These are phyloP conservation scores for Takifugu rubripes DNA, from an alignment of 2,797 vertebrate species.

Conservation along the genomic window DNA sequence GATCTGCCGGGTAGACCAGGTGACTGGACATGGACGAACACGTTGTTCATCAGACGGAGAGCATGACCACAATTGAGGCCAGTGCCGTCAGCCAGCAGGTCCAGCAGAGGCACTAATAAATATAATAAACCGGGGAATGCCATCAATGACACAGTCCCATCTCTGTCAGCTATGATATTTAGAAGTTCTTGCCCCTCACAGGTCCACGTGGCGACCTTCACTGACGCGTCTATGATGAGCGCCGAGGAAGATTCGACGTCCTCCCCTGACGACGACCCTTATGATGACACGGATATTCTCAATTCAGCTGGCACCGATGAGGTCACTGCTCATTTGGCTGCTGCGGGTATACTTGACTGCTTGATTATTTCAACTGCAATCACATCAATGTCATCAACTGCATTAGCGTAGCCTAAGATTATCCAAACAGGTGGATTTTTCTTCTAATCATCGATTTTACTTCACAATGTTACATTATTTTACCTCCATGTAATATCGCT, in stretches of 20 bases:
- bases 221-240: constrained; percentile 91
- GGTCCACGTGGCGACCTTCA: constrained; percentile 94
- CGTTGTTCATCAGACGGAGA: constrained; percentile 85
- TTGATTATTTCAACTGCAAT: neutral
- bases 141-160: neutral
- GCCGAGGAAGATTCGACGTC: constrained; percentile 95
- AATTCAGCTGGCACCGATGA: constrained; percentile 94
- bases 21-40: constrained; percentile 88
- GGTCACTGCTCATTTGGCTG: constrained; percentile 94
- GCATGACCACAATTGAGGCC: constrained; percentile 97
- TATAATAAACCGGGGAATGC: neutral
- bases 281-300: constrained; percentile 97
- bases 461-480: no score
- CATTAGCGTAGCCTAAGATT: no score
- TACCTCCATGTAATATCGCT: constrained; percentile 15
- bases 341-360: constrained; percentile 80
- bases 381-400: no score
- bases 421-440: no score
- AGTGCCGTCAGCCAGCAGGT: constrained; percentile 91
- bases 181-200: constrained; percentile 41
- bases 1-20: constrained; percentile 38
- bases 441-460: no score
- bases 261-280: constrained; percentile 92
- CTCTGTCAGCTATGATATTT: neutral
- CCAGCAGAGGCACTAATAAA: constrained; percentile 75